These are phyloP conservation scores for Arrhamphus sclerolepis DNA, from an alignment of 2,797 vertebrate species.

Conservation along the genomic window DNA sequence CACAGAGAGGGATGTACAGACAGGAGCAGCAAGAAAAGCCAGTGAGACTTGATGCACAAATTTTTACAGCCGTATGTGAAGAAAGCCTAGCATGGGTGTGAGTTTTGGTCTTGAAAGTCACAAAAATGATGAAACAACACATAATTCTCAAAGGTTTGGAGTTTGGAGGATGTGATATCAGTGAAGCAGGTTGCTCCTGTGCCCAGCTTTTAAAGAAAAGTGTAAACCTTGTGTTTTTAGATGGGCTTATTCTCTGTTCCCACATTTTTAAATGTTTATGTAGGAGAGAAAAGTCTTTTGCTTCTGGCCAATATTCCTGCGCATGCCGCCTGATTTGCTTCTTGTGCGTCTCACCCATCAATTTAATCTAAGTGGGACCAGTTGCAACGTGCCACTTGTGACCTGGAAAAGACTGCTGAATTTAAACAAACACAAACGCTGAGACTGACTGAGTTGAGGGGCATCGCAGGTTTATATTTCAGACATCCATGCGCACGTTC, in stretches of 20 bases:
- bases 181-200: conserved; percentile 37
- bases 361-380: conserved; percentile 60
- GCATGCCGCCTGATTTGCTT: conserved; percentile 39
- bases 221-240: too few species aligned
- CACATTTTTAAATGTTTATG: conserved; percentile 71
- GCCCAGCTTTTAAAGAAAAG: conserved; percentile 38
- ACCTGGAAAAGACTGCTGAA: conserved; percentile 45
- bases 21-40: too few species aligned
- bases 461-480: too few species aligned
- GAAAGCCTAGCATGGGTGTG: too few species aligned
- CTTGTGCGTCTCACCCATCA: conserved; percentile 54
- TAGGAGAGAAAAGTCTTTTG: conserved; percentile 63
- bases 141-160: too few species aligned
- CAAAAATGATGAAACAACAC: too few species aligned
- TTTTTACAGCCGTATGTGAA: too few species aligned
- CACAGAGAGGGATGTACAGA: too few species aligned
- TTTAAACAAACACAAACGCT: conserved; percentile 52
- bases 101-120: too few species aligned
- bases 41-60: too few species aligned
- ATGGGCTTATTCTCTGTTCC: too few species aligned
- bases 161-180: background rate
- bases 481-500: too few species aligned
- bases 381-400: conserved; percentile 69
- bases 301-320: conserved; percentile 61
- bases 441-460: conserved; percentile 17